Evolutionary conservation across 2,888 invertebrate species (phyloP), one percentile per base, ranked within the genome.

Genomic region (Ennomos quercinarius): DNA sequence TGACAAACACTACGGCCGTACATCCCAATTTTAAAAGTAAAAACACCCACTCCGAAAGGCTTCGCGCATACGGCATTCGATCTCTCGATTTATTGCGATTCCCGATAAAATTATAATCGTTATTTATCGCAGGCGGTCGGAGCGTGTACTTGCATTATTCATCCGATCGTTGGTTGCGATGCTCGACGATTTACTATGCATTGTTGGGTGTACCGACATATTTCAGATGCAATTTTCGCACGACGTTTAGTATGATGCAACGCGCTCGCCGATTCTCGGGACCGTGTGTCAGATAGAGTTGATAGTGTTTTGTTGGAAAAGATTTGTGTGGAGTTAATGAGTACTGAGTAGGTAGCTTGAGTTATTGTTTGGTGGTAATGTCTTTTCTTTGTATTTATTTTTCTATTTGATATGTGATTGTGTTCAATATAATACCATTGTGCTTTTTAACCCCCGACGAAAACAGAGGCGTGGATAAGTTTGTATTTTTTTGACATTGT

Each of bases 61-160:
- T 64, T 53, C 43, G 67, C 62, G 77, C 81, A 50, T 43, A 52
- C 53, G 42, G 60, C 60, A 81, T 80, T 80, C 83, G 77, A 84
- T 83, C 78, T 76, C 72, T 75, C 78, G 81, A 89, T 89, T 86
- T 89, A 89, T 89, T 83, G 80, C 77, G 78, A 78, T 82, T 80
- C 81, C 73, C 84, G 87, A 89, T 88, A 89, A 89, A 89, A 90
- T 89, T 87, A 89, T 89, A 89, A 89, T 87, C 86, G 87, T 89
- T 86, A 89, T 89, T 89, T 89, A 90, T 87, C 81, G 83, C 76
- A 55, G 65, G 67, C 66, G 68, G 63, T 69, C 64, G 69, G 71
- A 78, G 76, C 87, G 86, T 85, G 86, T 83, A 79, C 77, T 73
- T 89, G 87, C 86, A 89, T 89, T 86, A 89, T 90, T 90, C 89